Conservation (phyloP, 2,797 vertebrate genomes). For the Rhynchonycteris naso region DNA sequence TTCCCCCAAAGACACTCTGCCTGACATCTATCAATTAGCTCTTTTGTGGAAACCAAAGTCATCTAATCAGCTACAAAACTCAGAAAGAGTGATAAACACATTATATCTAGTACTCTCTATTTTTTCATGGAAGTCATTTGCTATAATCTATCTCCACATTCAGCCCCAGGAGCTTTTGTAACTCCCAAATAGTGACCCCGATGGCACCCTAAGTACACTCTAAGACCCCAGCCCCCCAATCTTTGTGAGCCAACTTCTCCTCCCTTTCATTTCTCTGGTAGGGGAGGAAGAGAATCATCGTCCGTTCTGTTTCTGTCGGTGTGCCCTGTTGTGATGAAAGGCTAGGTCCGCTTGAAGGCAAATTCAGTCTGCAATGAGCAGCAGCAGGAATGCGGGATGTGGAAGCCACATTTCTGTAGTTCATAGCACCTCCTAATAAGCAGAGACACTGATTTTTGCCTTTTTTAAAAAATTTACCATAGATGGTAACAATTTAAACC, state of each 20-base stretch:
- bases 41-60: constrained; percentile 42
- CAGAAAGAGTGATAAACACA: constrained; percentile 23
- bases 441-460: background rate
- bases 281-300: background rate
- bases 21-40: constrained; percentile 30
- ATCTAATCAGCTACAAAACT: constrained; percentile 36
- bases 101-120: background rate
- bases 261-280: constrained; percentile 1
- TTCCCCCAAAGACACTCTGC: constrained; percentile 11
- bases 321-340: background rate
- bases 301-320: background rate
- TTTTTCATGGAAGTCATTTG: background rate
- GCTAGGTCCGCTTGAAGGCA: background rate
- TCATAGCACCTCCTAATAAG: background rate
- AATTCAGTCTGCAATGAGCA: background rate
- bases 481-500: constrained; percentile 76
- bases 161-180: background rate
- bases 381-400: background rate
- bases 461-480: background rate
- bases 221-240: background rate
- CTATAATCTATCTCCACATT: background rate
- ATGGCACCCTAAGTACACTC: background rate
- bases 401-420: background rate
- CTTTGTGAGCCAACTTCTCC: background rate
- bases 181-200: background rate